Base-by-base conservation (phyloP, 2,113 vertebrate species). In the Serinus canaria region DNA sequence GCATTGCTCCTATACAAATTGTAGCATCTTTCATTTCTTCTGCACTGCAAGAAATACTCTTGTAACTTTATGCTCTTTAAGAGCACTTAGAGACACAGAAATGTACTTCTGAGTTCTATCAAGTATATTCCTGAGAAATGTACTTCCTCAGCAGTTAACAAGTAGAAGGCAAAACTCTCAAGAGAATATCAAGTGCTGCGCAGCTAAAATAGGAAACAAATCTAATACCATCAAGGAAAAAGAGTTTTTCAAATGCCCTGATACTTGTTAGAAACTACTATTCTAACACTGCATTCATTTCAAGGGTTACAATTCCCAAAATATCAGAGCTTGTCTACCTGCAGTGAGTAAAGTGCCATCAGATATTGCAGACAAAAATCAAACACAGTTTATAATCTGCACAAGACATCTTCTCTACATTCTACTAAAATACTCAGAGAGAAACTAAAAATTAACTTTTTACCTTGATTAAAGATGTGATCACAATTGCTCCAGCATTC, bases 381-480 rank as follows among this genome's bases (percentile, higher is more conserved):
- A 16, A 74, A 59, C 39, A 58, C 19, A 28, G 33, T 14, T 85
- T 63, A 56, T 56, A 19, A 56, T 75, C 50, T 63, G 25, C 14
- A 52, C 11, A 59, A 35, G 7, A n/a, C 9, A 49, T 28, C 79
- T 83, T 81, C 53, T 81, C 92, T 90, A 75, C 23, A 9, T 63
- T 56, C 64, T 33, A 72, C 46, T 83, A 39, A 81, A 93, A 74
- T 60, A 80, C 11, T 77, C 12, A 1, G 9, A 81, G 74, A 93
- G 96, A 97, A 97, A 98, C 90, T 97, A 87, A 95, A 96, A 95
- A 64, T 90, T 56, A 95, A 96, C 53, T 95, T 97, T 97, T 98
- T 98, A 99, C 99, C 99, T 99, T 99, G 92, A 99, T 99, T 96
- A 99, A 98, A 55, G 99, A 99, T 12, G 99, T 99, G 63, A 99